These are phyloP conservation scores for Anneissia japonica DNA, from an alignment of 35 echinoderm and acorn worm genomes.

Conservation along the genomic window DNA sequence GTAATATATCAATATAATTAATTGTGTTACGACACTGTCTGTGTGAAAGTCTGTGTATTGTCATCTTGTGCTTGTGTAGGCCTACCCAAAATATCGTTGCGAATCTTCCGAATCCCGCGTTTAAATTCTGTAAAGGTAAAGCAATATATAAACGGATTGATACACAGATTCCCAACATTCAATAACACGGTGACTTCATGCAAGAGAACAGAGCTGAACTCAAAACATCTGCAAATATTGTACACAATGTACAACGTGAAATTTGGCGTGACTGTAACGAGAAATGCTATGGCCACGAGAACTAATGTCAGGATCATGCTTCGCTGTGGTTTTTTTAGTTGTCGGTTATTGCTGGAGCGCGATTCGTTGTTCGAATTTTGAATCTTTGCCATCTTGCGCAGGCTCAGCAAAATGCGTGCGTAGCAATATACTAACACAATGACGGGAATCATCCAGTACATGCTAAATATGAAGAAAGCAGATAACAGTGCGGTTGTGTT, in stretches of 20 bases:
- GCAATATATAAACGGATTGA: background rate
- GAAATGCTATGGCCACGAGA: background rate
- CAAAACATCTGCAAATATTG: background rate
- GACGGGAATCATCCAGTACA: background rate
- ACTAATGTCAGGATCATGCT: background rate
- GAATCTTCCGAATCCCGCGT: background rate
- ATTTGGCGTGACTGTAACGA: background rate
- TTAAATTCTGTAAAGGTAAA: background rate
- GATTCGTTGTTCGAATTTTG: background rate
- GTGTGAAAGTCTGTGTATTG: no score
- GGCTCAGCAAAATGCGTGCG: background rate
- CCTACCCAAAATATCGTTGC: background rate
- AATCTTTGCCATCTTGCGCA: background rate
- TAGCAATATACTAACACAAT: background rate
- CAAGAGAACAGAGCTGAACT: background rate
- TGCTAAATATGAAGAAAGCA: background rate
- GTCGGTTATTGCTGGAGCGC: background rate
- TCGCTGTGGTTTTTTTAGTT: background rate
- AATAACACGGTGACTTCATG: background rate
- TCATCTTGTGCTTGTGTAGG: no score
- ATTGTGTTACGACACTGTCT: no score
- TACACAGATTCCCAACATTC: background rate
- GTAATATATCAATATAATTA: no score
- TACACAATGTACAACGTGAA: background rate
- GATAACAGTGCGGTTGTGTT: background rate